These are phyloP conservation scores for Phrixothrix hirtus DNA, from an alignment of 2,888 invertebrate genomes.

Conservation along the genomic window DNA sequence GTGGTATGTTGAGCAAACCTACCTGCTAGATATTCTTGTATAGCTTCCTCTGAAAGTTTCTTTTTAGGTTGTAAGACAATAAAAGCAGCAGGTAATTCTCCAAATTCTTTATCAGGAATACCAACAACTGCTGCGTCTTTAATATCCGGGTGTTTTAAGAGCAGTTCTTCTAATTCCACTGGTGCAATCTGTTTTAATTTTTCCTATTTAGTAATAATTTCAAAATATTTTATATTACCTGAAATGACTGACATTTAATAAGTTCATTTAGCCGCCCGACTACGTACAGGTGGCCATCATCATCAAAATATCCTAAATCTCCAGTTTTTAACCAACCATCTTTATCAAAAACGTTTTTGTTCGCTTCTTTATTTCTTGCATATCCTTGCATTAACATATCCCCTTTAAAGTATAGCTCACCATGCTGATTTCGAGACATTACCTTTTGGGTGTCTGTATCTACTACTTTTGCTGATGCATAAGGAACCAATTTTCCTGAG, in stretches of 20 bases:
- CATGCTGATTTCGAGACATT: no score
- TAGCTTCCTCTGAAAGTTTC: constrained; percentile 59
- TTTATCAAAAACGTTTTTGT: no score
- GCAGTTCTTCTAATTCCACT: constrained; percentile 76
- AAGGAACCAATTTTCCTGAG: no score
- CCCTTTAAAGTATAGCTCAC: no score
- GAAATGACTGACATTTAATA: constrained; percentile 72
- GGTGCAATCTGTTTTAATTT: no score
- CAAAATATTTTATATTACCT: no score
- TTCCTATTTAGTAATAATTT: no score
- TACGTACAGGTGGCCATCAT: constrained; percentile 68
- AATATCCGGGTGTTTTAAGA: constrained; percentile 72
- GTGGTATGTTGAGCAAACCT: no score
- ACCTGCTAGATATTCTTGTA: constrained; percentile 49
- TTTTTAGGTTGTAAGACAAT: constrained; percentile 60
- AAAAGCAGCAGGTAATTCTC: constrained; percentile 76
- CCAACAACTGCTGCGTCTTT: constrained; percentile 82
- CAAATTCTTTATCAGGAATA: constrained; percentile 65
- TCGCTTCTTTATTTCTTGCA: no score
- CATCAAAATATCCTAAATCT: constrained; percentile 62
- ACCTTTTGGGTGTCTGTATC: no score
- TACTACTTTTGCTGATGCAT: no score
- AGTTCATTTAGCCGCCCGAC: constrained; percentile 80
- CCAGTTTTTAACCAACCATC: constrained; percentile 78
- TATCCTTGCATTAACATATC: no score